Evolutionary conservation across 1,140 invertebrate genomes (phyloP).

Genomic region (Zaprionus ornatus): DNA sequence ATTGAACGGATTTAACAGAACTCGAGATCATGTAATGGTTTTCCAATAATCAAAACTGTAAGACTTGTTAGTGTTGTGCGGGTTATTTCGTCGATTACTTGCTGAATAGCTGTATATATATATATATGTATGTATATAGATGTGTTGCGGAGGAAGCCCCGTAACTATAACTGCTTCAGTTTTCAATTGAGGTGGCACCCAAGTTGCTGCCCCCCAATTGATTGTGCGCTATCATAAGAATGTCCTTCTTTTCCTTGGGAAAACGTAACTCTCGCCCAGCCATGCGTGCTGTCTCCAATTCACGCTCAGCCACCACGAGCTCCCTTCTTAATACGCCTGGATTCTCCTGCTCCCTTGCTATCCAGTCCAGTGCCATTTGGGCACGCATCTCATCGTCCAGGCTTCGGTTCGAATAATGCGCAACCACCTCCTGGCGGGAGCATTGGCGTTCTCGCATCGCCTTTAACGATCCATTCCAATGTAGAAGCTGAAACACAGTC

Average conservation of each 20-base stretch:
- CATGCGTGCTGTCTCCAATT: conserved; percentile 94
- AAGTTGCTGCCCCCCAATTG: conserved; percentile 87
- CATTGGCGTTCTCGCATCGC: conserved; percentile 96
- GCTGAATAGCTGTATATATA: conserved; percentile 15
- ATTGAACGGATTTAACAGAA: conserved; percentile 56
- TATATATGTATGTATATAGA: conserved; percentile 26
- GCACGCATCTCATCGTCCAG: conserved; percentile 97
- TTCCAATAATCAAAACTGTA: conserved; percentile 66
- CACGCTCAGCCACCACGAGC: conserved; percentile 92
- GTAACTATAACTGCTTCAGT: conserved; percentile 52
- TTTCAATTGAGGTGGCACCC: conserved; percentile 80
- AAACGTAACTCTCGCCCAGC: conserved; percentile 95
- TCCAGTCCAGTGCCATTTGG: conserved; percentile 98
- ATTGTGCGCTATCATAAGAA: conserved; percentile 93
- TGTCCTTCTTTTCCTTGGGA: conserved; percentile 98
- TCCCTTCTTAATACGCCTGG: conserved; percentile 92
- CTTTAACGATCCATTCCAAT: conserved; percentile 97
- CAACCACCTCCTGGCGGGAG: conserved; percentile 97
- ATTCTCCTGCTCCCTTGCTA: conserved; percentile 93
- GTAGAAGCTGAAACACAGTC: conserved; percentile 97
- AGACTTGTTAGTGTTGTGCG: conserved; percentile 42
- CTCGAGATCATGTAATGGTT: conserved; percentile 71
- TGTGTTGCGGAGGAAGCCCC: conserved; percentile 2
- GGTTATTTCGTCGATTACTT: conserved; percentile 44
- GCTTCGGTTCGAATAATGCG: conserved; percentile 95